Evolutionary conservation across 1,140 invertebrate species (phyloP).

Genomic region (Atta colombica): DNA sequence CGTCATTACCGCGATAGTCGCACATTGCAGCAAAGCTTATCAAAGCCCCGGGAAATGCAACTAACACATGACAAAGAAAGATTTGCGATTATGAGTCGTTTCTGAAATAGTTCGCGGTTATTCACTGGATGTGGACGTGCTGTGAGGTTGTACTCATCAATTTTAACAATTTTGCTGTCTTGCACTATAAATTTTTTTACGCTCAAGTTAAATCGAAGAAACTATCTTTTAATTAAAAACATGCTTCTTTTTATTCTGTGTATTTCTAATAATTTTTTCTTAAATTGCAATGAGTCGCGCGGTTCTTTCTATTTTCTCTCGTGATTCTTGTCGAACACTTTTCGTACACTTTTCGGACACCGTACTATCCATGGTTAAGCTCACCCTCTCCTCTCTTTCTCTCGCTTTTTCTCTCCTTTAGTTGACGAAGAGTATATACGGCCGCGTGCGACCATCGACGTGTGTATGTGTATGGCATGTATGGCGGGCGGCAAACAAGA

Average conservation of each 20-base stretch:
- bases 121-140: neutral
- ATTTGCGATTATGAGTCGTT: conserved; percentile 46
- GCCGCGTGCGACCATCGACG: conserved; percentile 10
- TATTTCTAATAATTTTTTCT: conserved; percentile 19
- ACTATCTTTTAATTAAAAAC: neutral
- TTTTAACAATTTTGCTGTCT: neutral
- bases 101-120: conserved; percentile 1
- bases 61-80: conserved; percentile 45
- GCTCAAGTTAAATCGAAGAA: neutral
- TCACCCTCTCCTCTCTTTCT: conserved; percentile 37
- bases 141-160: neutral
- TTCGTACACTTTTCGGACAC: conserved; percentile 73
- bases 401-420: conserved; percentile 8
- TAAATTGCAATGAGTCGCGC: conserved; percentile 4
- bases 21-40: conserved; percentile 64
- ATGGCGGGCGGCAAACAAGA: conserved; percentile 78
- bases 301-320: conserved; percentile 20
- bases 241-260: neutral
- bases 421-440: conserved; percentile 48
- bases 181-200: neutral
- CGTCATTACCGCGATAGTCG: conserved; percentile 67
- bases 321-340: conserved; percentile 67
- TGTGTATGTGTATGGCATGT: conserved; percentile 25
- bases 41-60: conserved; percentile 63
- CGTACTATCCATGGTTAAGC: conserved; percentile 56